Conservation (phyloP, 2,797 vertebrate genomes). For the Tapirus indicus region DNA sequence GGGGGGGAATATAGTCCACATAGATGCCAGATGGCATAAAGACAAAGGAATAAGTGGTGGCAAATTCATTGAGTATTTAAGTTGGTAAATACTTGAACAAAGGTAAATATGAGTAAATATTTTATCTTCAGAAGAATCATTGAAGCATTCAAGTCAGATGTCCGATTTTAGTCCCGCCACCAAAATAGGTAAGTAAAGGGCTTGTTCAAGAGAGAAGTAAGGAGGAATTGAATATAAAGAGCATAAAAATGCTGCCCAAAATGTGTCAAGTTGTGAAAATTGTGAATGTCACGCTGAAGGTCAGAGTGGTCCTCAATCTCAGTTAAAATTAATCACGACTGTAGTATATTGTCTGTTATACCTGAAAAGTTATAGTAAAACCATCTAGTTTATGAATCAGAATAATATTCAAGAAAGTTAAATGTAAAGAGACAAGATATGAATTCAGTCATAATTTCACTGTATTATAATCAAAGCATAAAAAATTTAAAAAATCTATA, state of each 20-base stretch:
- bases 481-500: background rate
- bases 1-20: no score
- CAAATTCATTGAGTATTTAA: background rate
- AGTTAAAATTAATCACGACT: background rate
- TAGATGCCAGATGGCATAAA: background rate
- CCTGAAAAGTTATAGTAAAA: background rate
- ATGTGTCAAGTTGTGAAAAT: background rate
- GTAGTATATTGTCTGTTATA: background rate
- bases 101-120: background rate
- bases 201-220: background rate
- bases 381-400: background rate
- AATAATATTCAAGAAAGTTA: background rate
- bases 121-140: background rate
- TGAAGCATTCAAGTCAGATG: background rate
- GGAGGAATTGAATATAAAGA: background rate
- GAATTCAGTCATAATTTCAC: background rate
- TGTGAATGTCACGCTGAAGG: background rate
- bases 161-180: background rate
- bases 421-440: background rate
- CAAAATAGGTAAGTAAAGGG: background rate
- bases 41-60: background rate
- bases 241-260: background rate
- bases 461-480: background rate
- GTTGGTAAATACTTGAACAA: background rate
- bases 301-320: background rate